Evolutionary conservation across 1,140 invertebrate genomes (phyloP), one percentile per base, ranked within the genome.

Genomic region (Patella vulgata): DNA sequence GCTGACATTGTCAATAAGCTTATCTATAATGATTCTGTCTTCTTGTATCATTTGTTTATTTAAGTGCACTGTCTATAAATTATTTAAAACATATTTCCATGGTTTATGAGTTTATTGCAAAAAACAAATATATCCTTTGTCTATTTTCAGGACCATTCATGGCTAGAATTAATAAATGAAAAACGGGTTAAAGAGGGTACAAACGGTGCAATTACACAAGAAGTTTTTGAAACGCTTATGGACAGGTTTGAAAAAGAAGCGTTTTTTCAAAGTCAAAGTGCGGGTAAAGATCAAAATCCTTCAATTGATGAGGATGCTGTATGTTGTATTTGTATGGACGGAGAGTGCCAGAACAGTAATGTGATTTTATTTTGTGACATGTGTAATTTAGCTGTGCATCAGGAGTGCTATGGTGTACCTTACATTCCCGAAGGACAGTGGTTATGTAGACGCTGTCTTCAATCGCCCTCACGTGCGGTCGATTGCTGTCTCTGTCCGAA

Each of bases 391-490:
- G 95, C 97, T 21, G 97, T 99, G 21, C 96, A 99, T 86, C 97
- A 99, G 84, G 97, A 99, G 85, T 99, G 97, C 81, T 99, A 99
- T 85, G 97, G 97, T 50, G 96, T 98, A 8, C 97, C 97, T 19
- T 99, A 99, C 79, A 98, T 99, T 76, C 97, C 97, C 0, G 97
- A 99, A 84, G 97, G 97, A 21, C 96, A 98, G 81, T 99, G 97
- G 97, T 85, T 99, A 17, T 99, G 97, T 84, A 88, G 97, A 50
- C 80, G 90, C 31, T 99, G 97, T 85, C 84, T 99, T 5, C 94
- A 98, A 77, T 98, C 95, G 53, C 97, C 97, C 6, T 98, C 95
- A 4, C 85, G 94, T 59, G 91, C 95, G 11, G 96, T 99, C 1
- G 94, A 97, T 80, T 99, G 97, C 87, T 94, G 94, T 27, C 86